Evolutionary conservation across 2,888 invertebrate species (phyloP), one percentile per base, ranked within the genome.

Genomic region (Capitulum mitella): DNA sequence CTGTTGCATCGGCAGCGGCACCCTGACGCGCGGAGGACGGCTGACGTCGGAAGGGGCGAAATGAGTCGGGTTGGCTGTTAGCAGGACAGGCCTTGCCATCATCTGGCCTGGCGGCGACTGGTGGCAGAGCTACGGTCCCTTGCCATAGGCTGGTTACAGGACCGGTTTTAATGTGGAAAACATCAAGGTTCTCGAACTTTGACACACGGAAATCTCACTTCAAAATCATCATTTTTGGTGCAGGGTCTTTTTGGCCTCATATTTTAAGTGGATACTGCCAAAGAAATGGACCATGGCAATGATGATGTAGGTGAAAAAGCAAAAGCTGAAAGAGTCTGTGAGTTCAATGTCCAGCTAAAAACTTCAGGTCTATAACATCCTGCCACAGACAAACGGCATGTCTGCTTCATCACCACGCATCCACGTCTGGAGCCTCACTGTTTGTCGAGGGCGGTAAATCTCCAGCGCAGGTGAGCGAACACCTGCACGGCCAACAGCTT

Each of bases 1-100:
- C 70, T 70, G 70, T 40, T 70, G 70, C 70, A 70, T 29, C 70
- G 70, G 70, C 70, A 70, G 70, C 40, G 70, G 70, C 70, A 70
- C 70, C 70, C 70, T 70, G 70, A 40, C 22, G 22, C 0, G 8
- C 10, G 19, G 29, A 19, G 61, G 16, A 8, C n/a, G 61, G 29
- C 8, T 29, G 29, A 29, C 12, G 19, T 19, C 34, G 32, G 64
- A 22, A 16, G 14, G 12, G 6, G 29, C 6, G 29, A 29, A 12
- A 14, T 29, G 8, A 8, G 29, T 29, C 29, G 32, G 29, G 19
- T 29, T 12, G 29, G 22, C 26, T 1, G 61, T 14, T 29, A 32
- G 29, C 32, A 2, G 8, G 14, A 32, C 29, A 61, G 14, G 29
- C 29, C n/a, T n/a, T n/a, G n/a, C n/a, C n/a, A n/a, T n/a, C n/a